These are phyloP conservation scores for Leucozona laternaria DNA, from an alignment of 2,888 invertebrate species.

Conservation along the genomic window DNA sequence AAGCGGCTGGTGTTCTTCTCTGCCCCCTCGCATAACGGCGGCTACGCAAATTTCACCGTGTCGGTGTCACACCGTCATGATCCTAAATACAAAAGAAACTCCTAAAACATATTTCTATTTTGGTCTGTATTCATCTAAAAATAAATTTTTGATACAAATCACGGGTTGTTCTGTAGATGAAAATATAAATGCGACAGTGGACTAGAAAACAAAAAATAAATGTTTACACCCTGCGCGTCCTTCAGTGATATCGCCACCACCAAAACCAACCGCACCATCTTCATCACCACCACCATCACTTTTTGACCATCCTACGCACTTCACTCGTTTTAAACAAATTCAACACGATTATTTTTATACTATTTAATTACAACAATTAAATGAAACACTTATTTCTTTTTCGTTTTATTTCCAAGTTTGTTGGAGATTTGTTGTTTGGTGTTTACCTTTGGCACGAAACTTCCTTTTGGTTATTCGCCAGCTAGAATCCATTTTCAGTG, in stretches of 20 bases:
- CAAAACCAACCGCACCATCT: slow-evolving; percentile 5
- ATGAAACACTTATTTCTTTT: slow-evolving; percentile 4
- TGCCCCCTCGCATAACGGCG: neutral
- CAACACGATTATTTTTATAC: slow-evolving; percentile 41
- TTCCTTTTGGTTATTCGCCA: slow-evolving; percentile 83
- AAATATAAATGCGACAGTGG: slow-evolving; percentile 42
- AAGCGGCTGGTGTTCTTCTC: slow-evolving; percentile 31
- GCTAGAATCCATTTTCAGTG: slow-evolving; percentile 81
- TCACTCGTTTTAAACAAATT: slow-evolving; percentile 49
- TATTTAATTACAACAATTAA: slow-evolving; percentile 20
- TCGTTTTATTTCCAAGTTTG: slow-evolving; percentile 42
- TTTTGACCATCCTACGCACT: slow-evolving; percentile 65
- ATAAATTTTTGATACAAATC: slow-evolving; percentile 70
- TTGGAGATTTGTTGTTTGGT: slow-evolving; percentile 65
- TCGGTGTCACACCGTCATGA: slow-evolving; percentile 16
- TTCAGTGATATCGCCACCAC: slow-evolving; percentile 16
- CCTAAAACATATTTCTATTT: slow-evolving; percentile 68
- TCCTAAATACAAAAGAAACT: slow-evolving; percentile 33
- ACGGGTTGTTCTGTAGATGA: slow-evolving; percentile 63
- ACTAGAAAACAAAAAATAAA: slow-evolving; percentile 37
- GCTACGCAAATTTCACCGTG: slow-evolving; percentile 59
- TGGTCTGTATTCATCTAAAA: slow-evolving; percentile 57
- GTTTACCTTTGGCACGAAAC: slow-evolving; percentile 83
- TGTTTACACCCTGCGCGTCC: slow-evolving; percentile 72
- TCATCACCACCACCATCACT: slow-evolving; percentile 22